Evolutionary conservation across 2,113 vertebrate species (phyloP).

Genomic region (Pipa parva): DNA sequence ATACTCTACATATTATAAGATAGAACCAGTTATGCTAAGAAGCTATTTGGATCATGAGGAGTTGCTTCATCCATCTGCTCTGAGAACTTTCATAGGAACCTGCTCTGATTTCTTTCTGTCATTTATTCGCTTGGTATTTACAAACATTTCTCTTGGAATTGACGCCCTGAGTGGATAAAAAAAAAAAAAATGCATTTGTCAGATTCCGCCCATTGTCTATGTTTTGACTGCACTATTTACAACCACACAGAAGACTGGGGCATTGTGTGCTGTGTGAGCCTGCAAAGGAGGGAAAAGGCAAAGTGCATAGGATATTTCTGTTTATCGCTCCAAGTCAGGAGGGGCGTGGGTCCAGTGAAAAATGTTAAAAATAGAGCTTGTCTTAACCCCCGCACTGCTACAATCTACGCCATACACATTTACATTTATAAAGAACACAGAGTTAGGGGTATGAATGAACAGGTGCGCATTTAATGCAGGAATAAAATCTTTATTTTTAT

Average conservation of each 20-base stretch:
- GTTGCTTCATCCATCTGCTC: too few relatives aligned
- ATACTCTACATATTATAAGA: too few relatives aligned
- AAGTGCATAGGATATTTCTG: conserved; percentile 20
- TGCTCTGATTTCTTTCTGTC: not conserved
- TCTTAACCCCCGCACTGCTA: not conserved
- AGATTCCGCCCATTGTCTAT: conserved; percentile 23
- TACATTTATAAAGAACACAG: too few relatives aligned
- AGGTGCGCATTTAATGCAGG: too few relatives aligned
- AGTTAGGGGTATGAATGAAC: too few relatives aligned
- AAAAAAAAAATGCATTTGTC: not conserved
- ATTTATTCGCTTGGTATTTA: conserved; percentile 1
- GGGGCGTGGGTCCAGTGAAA: not conserved
- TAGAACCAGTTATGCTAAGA: too few relatives aligned
- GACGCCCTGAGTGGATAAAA: conserved; percentile 8
- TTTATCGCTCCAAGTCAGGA: conserved; percentile 10
- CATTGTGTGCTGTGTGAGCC: not conserved
- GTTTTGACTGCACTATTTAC: conserved; percentile 27
- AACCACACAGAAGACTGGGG: not conserved
- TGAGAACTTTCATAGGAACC: too few relatives aligned
- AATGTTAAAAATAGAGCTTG: conserved; percentile 14
- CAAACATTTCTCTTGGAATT: conserved; percentile 6
- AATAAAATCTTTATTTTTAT: too few relatives aligned
- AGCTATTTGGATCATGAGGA: too few relatives aligned
- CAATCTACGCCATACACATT: too few relatives aligned
- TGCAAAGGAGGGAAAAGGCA: not conserved